Evolutionary conservation across 2,797 vertebrate species (phyloP).

Genomic region (Eulemur albifrons): DNA sequence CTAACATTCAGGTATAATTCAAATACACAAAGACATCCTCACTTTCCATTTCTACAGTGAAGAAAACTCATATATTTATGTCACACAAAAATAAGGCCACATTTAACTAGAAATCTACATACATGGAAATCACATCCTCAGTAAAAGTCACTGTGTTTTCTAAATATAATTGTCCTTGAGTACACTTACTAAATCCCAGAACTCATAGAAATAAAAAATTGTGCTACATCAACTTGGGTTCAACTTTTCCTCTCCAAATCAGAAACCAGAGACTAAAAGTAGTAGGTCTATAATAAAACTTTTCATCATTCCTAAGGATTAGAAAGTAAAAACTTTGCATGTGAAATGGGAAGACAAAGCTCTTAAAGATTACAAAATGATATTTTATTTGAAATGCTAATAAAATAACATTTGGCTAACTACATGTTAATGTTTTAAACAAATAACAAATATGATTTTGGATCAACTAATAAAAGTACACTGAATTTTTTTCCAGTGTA

Average conservation of each 20-base stretch:
- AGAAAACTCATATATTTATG: background rate
- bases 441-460: conserved; percentile 9
- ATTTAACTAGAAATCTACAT: background rate
- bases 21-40: background rate
- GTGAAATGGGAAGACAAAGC: background rate
- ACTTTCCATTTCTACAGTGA: background rate
- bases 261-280: background rate
- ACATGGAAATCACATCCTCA: background rate
- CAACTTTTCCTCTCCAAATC: background rate
- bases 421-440: conserved; percentile 10
- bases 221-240: background rate
- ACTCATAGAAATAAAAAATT: background rate
- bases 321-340: background rate
- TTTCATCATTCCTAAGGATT: background rate
- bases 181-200: background rate
- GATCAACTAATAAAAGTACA: background rate
- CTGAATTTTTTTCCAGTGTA: background rate
- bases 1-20: background rate
- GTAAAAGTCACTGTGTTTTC: background rate
- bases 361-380: background rate
- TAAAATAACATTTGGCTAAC: background rate
- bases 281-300: background rate
- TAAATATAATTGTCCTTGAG: background rate
- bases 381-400: conserved; percentile 25
- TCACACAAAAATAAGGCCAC: background rate